Conservation (phyloP, 2,797 vertebrate species). For the Cuculus canorus region DNA sequence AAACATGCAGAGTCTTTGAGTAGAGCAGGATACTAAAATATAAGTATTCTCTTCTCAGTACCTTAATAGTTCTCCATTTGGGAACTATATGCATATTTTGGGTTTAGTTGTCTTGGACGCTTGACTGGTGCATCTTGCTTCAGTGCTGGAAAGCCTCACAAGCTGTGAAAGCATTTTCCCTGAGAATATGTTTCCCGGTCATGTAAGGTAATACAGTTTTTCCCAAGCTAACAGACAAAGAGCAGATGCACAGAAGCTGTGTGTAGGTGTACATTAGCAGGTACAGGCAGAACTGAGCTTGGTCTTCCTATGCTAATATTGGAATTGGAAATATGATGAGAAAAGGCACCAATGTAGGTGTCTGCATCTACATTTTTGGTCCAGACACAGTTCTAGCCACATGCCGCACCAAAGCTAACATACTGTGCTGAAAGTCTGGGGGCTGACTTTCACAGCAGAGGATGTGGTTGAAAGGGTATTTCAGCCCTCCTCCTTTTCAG, state of each 20-base stretch:
- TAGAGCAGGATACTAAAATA: background rate
- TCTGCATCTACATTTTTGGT: constrained; percentile 38
- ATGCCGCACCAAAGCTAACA: constrained; percentile 11
- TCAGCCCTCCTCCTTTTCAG: background rate
- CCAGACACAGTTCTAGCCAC: background rate
- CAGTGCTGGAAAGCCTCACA: background rate
- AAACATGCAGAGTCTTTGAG: background rate
- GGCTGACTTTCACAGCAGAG: background rate
- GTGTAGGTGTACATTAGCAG: constrained; percentile 66
- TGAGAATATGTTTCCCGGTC: background rate
- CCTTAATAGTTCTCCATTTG: constrained; percentile 6
- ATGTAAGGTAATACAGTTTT: constrained; percentile 28
- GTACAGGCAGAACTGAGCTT: constrained; percentile 49
- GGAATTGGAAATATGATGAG: constrained; percentile 20
- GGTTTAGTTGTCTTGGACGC: background rate
- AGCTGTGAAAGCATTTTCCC: background rate
- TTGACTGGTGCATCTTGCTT: background rate
- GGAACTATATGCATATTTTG: background rate
- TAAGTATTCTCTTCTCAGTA: background rate
- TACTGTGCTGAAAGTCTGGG: background rate
- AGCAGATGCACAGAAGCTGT: constrained; percentile 46
- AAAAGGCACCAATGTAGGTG: background rate
- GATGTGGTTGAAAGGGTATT: background rate
- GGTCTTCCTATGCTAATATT: background rate
- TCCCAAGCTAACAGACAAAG: constrained; percentile 38